Evolutionary conservation across 2,797 vertebrate species (phyloP).

Genomic region (Scleropages formosus): DNA sequence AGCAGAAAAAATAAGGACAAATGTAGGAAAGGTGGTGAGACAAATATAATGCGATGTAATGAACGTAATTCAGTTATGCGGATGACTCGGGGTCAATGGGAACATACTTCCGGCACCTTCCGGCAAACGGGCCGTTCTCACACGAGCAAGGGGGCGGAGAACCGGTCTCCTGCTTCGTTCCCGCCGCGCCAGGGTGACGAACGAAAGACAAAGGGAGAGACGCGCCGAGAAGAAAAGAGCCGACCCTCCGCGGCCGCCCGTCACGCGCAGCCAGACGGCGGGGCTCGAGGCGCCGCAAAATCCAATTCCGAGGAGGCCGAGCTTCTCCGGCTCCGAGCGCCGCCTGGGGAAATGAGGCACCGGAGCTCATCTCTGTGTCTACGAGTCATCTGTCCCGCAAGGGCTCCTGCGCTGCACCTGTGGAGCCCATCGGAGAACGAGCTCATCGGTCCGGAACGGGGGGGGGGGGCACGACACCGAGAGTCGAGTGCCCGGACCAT

Average conservation of each 20-base stretch:
- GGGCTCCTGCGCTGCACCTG: slow-evolving; percentile 7
- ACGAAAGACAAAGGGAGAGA: background rate
- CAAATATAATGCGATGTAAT: too few species aligned
- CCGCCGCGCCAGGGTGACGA: background rate
- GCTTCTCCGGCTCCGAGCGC: background rate
- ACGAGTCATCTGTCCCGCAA: slow-evolving; percentile 14
- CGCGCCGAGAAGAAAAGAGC: too few species aligned
- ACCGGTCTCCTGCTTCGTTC: too few species aligned
- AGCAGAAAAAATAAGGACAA: too few species aligned
- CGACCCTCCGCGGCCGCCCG: background rate
- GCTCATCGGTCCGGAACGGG: background rate
- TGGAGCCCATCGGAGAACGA: background rate
- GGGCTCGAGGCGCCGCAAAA: background rate
- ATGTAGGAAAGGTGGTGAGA: too few species aligned
- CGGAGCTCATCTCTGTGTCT: slow-evolving; percentile 20
- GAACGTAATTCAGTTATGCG: too few species aligned
- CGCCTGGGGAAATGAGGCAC: slow-evolving; percentile 17
- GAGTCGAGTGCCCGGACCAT: too few species aligned
- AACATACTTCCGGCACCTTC: too few species aligned
- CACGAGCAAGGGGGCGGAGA: background rate
- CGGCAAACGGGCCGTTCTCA: too few species aligned
- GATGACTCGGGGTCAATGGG: too few species aligned
- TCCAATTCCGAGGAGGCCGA: slow-evolving; percentile 20
- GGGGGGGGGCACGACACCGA: too few species aligned
- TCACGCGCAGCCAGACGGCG: background rate